Conservation (phyloP, 1,140 invertebrate species). For the Hylyphantes graminicola region DNA sequence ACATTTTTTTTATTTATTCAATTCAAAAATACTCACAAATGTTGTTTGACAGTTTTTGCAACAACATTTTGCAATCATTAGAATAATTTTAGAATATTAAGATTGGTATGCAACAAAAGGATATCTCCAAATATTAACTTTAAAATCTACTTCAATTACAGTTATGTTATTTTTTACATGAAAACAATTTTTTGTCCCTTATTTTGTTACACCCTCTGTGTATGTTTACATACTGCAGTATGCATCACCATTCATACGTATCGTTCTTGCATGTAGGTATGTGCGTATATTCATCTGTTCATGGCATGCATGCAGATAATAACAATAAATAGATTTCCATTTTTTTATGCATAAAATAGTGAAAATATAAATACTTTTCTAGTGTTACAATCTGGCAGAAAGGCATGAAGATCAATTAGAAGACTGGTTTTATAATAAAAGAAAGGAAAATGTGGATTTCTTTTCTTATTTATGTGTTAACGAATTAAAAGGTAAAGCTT, state of each 20-base stretch:
- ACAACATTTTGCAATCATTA: not conserved
- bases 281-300: too few relatives aligned
- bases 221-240: too few relatives aligned
- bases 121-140: too few relatives aligned
- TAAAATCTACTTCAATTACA: too few relatives aligned
- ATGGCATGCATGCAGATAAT: too few relatives aligned
- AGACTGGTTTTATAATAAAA: constrained; percentile 89
- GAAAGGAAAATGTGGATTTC: constrained; percentile 77
- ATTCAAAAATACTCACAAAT: not conserved
- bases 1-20: not conserved
- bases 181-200: too few relatives aligned
- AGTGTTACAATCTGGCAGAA: constrained; percentile 87
- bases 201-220: too few relatives aligned
- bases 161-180: too few relatives aligned
- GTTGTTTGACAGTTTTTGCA: not conserved
- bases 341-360: not conserved
- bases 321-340: not conserved
- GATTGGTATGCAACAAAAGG: not conserved
- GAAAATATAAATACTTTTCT: constrained; percentile 61
- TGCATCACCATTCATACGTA: too few relatives aligned
- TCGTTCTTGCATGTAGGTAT: too few relatives aligned
- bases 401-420: constrained; percentile 85
- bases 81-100: not conserved
- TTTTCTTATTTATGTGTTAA: constrained; percentile 86
- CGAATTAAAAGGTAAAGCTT: constrained; percentile 72